Percentiles rank a stretch among this genome's conserved stretches.
Evolutionary conservation across 1,140 invertebrate genomes (phyloP).

Genomic region (Plutomurus gul): DNA sequence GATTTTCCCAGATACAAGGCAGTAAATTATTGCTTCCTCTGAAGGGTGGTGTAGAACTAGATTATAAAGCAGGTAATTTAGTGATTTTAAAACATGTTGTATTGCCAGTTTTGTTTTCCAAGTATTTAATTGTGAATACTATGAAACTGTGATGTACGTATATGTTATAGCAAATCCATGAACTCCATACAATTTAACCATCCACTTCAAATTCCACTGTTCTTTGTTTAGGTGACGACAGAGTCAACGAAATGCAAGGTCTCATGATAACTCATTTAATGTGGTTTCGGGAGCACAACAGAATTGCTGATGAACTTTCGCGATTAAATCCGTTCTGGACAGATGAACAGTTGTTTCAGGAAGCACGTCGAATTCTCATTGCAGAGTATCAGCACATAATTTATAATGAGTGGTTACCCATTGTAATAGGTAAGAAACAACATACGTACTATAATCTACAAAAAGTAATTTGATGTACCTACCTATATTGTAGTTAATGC

Average conservation of each 20-base stretch:
- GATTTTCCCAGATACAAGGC: slow-evolving; percentile 21
- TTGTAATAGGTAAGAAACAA: slow-evolving; percentile 67
- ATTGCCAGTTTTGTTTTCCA: neutral
- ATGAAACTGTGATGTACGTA: neutral
- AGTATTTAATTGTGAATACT: no score
- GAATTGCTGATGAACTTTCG: slow-evolving; percentile 59
- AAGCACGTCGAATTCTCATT: slow-evolving; percentile 59
- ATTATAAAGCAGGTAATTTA: slow-evolving; percentile 29
- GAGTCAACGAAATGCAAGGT: slow-evolving; percentile 69
- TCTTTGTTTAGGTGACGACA: slow-evolving; percentile 67
- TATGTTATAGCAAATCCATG: neutral
- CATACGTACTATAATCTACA: neutral
- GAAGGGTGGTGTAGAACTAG: neutral
- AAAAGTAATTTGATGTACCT: neutral
- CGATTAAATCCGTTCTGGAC: slow-evolving; percentile 62
- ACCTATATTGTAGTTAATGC: neutral
- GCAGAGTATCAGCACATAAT: slow-evolving; percentile 82
- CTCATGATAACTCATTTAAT: slow-evolving; percentile 43
- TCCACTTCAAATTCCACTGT: no score
- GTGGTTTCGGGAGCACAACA: slow-evolving; percentile 60
- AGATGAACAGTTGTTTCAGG: slow-evolving; percentile 62
- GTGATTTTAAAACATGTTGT: neutral
- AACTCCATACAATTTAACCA: no score
- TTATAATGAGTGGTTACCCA: slow-evolving; percentile 83
- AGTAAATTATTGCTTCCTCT: slow-evolving; percentile 29